A percentile compares a stretch with the other conserved stretches of the same genome.
Conservation (phyloP, 2,888 invertebrate species). For the Drosophila melanosoma region DNA sequence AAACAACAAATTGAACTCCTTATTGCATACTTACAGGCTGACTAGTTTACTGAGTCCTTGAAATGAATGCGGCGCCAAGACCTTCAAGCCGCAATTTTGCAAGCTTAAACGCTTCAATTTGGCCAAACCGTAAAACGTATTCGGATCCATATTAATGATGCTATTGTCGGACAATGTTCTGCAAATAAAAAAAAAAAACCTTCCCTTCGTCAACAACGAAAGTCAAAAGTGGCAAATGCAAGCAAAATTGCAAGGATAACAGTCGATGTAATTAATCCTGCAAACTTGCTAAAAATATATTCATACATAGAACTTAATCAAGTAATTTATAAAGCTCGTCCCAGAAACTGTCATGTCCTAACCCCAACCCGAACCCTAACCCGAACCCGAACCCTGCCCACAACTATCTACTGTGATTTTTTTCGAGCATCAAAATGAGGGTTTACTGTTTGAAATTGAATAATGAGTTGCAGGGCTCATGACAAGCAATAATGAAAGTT, state of each 20-base stretch:
- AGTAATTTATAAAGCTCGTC: conserved; percentile 68
- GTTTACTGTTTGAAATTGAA: conserved; percentile 72
- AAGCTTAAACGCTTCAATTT: conserved; percentile 85
- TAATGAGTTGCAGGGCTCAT: conserved; percentile 71
- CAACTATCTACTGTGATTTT: conserved; percentile 68
- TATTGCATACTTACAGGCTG: conserved; percentile 84
- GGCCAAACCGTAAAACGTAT: conserved; percentile 87
- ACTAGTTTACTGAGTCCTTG: conserved; percentile 83
- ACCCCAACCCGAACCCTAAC: neutral
- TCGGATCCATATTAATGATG: conserved; percentile 88
- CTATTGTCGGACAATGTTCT: conserved; percentile 91
- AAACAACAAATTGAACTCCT: conserved; percentile 37
- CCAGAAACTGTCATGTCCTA: conserved; percentile 26
- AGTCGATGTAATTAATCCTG: conserved; percentile 72
- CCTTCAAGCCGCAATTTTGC: conserved; percentile 85
- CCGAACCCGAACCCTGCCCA: conserved; percentile 2
- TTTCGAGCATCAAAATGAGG: conserved; percentile 3
- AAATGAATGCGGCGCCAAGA: conserved; percentile 84
- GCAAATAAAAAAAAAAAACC: conserved; percentile 54
- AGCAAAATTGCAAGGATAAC: conserved; percentile 74
- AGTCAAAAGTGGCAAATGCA: conserved; percentile 58
- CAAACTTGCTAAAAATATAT: conserved; percentile 59
- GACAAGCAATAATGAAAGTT: conserved; percentile 72
- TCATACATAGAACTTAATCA: conserved; percentile 61
- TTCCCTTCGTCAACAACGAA: conserved; percentile 75